Base-by-base conservation (phyloP, 2,888 invertebrate species). In the Meloe dianella region DNA sequence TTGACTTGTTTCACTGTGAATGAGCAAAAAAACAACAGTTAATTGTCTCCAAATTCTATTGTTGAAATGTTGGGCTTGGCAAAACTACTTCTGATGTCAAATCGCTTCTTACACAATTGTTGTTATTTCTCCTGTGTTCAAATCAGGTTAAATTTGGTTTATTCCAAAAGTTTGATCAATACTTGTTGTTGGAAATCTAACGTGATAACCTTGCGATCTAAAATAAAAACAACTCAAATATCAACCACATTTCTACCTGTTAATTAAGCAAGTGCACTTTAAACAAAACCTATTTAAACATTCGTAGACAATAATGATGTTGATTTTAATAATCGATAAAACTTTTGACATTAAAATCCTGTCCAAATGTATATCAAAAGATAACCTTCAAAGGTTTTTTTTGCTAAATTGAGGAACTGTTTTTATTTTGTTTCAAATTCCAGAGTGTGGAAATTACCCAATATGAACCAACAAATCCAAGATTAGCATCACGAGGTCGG, bases 201-300 rank as follows among this genome's bases (percentile, higher is more conserved):
- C 54, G 27, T 12, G 54, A 54, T 54, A 2, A 54, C 54, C 54
- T 54, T 54, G 54, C 27, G 24, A 7, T 7, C 8, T 51, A 51
- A 9, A 17, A 8, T 17, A n/a, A n/a, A 17, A 20, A 51, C 5
- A 12, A 0, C 1, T 5, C 14, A 54, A 54, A 54, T 54, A 27
- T 14, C 54, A 54, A 54, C 54, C 54, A 27, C 27, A 54, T 54
- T 54, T 54, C 6, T 6, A 14, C 14, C 14, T 12, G 10, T 12
- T 51, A 51, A 51, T 51, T 3, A 51, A 7, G 3, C 51, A 20
- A 54, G 54, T 22, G 51, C 51, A 51, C 51, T 51, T 51, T 51
- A 22, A 51, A 22, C 3, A 22, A 51, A 51, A 24, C 10, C n/a
- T 4, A 1, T 38, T 5, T 1, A n/a, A 38, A 38, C 14, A 14